Evolutionary conservation across 2,888 invertebrate genomes (phyloP).

Genomic region (Suillia variegata): DNA sequence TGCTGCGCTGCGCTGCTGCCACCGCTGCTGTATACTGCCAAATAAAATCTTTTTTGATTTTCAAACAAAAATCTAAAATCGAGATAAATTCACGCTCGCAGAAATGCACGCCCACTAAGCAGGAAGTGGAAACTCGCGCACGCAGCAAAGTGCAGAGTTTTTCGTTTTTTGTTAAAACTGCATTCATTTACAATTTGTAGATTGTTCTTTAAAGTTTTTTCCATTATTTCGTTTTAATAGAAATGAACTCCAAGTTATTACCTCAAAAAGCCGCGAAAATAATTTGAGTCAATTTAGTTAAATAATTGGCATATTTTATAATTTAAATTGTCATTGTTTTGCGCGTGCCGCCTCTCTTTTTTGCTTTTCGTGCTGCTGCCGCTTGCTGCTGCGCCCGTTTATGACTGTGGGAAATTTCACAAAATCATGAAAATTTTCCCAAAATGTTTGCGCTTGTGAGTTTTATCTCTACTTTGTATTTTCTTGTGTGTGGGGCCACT

Average conservation of each 20-base stretch:
- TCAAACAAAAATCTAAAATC: not conserved
- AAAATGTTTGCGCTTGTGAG: not conserved
- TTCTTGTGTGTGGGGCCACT: not conserved
- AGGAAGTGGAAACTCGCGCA: not conserved
- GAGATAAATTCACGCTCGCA: not conserved
- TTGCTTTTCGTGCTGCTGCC: not conserved
- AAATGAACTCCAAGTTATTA: no score
- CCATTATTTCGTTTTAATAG: no score
- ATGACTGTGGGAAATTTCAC: slow-evolving; percentile 3
- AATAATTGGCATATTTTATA: slow-evolving; percentile 18
- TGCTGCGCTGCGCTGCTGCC: slow-evolving; percentile 13
- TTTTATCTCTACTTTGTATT: not conserved
- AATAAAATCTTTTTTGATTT: not conserved
- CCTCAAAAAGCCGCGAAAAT: no score
- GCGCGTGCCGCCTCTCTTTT: slow-evolving; percentile 1
- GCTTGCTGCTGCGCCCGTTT: not conserved
- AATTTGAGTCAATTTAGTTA: not conserved
- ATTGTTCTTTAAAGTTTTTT: not conserved
- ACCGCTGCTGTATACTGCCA: slow-evolving; percentile 12
- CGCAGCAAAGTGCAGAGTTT: not conserved
- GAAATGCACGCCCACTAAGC: not conserved
- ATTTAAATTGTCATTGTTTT: slow-evolving; percentile 1
- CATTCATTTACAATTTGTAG: no score
- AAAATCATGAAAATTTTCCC: slow-evolving; percentile 7
- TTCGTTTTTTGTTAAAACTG: not conserved